Conservation (phyloP, 2,113 vertebrate genomes). For the Cricetomys ansorgei region DNA sequence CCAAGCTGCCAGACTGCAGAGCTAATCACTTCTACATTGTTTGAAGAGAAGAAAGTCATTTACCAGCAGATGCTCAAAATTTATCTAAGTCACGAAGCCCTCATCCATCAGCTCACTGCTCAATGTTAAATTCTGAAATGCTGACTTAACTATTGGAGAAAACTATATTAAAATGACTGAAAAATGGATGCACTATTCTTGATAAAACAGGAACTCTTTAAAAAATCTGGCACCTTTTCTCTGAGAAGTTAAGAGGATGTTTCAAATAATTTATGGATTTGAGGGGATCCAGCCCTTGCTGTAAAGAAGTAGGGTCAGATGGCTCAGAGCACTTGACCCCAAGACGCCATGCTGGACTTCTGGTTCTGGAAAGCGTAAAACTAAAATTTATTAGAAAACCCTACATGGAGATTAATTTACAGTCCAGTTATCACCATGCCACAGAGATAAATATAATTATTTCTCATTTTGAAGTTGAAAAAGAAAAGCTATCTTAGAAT, state of each 20-base stretch:
- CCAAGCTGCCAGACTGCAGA: constrained; percentile 79
- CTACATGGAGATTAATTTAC: constrained; percentile 83
- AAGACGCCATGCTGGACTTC: constrained; percentile 75
- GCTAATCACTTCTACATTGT: constrained; percentile 82
- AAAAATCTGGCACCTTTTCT: constrained; percentile 77
- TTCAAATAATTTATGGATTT: constrained; percentile 76
- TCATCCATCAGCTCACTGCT: constrained; percentile 76
- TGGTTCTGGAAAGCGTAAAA: constrained; percentile 78
- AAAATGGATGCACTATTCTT: constrained; percentile 71
- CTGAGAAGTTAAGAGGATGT: constrained; percentile 78
- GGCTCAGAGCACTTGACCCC: constrained; percentile 72
- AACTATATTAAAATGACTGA: constrained; percentile 71
- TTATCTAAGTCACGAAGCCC: constrained; percentile 83
- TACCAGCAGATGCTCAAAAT: constrained; percentile 81
- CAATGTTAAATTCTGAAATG: constrained; percentile 84
- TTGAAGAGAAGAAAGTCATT: constrained; percentile 82
- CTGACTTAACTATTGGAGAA: constrained; percentile 75
- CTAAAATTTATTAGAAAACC: constrained; percentile 81
- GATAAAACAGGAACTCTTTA: constrained; percentile 80
- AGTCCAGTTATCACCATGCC: constrained; percentile 80
- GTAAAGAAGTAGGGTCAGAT: constrained; percentile 73
- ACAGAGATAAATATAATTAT: constrained; percentile 86
- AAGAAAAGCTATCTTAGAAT: constrained; percentile 81
- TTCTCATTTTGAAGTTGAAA: constrained; percentile 84
- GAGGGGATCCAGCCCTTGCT: constrained; percentile 72